Base-by-base conservation (phyloP, 2,888 invertebrate genomes). In the Amiota minor region DNA sequence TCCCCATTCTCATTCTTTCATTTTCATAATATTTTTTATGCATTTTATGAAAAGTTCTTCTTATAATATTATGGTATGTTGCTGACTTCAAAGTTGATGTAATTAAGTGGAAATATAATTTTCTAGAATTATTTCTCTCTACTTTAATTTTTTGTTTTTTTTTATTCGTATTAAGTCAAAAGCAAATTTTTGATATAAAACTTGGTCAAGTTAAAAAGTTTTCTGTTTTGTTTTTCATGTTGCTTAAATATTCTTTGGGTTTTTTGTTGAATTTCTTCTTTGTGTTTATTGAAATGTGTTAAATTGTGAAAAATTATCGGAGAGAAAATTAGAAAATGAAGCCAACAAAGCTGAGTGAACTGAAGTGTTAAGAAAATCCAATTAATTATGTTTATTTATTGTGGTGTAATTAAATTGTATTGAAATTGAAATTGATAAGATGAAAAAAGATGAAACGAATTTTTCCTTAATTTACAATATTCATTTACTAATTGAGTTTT, bases 61-160 rank as follows among this genome's bases (percentile, higher is more conserved):
- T 35, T 35, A 6, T 35, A 6, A 8, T 23, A 2, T 23, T 23
- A 3, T 23, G 3, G 23, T 23, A 23, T 2, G 23, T 23, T 10
- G 53, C n/a, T 53, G 53, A 16, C 16, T 59, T 59, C 59, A 59
- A 59, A 59, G 35, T 62, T 35, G 65, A 47, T 47, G 65, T 65
- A 65, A 65, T 65, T 47, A 65, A 65, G 47, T 65, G 65, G 65
- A 65, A 65, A 45, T 47, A 65, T 14, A 16, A 59, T 59, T 59
- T 59, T 59, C 18, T 35, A 35, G 6, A 35, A 35, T 35, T 35
- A 35, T 35, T 4, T 35, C 35, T 59, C 12, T 35, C 35, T 59
- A 6, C 23, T 1, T 20, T 56, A 16, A 16, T 56, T 46, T 64
- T 45, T 45, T 45, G 46, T 20, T 46, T 23, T 23, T 1, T 50